Base-by-base conservation (phyloP, 2,888 invertebrate genomes). In the Encarsia formosa region DNA sequence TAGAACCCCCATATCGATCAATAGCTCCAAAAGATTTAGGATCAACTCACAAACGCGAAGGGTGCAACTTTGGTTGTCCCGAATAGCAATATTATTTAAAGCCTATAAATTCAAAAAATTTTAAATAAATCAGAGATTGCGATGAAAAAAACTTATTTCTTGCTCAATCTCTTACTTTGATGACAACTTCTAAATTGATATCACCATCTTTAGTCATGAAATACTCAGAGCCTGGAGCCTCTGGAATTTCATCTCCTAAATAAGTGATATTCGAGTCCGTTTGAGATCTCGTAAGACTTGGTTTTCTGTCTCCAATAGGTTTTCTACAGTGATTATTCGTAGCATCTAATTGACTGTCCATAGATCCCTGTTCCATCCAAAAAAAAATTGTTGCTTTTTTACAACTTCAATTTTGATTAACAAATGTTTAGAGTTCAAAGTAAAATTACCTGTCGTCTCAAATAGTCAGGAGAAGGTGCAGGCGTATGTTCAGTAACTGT, bases 401-500 rank as follows among this genome's bases (percentile, higher is more conserved):
- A 42, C 31, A 16, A 13, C 22, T 23, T 16, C 22, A 20, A 2
- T 5, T 15, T 37, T 8, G 6, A 32, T n/a, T 5, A 18, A 15
- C 5, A 31, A 18, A 32, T 19, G 16, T 18, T 20, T 11, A 32
- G 2, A 15, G 3, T n/a, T 24, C 16, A 11, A 29, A 15, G 1
- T n/a, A 3, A n/a, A 40, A 37, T 31, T 38, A 86, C 87, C 76
- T 86, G 91, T 77, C 88, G 79, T 67, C 86, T 84, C 60, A 90
- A 79, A 67, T 86, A 91, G 71, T 93, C 92, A 0, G 92, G 92
- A 1, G 92, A 92, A 1, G 92, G 91, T 4, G 89, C 86, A 0
- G 95, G 95, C 1, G 94, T 94, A 68, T 96, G 95, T 69, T 96
- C 94, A 1, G 97, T 97, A 8, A 97, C 94, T 1, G 95, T 96